Evolutionary conservation across 2,888 invertebrate genomes (phyloP).

Genomic region (Caenorhabditis zanzibari): DNA sequence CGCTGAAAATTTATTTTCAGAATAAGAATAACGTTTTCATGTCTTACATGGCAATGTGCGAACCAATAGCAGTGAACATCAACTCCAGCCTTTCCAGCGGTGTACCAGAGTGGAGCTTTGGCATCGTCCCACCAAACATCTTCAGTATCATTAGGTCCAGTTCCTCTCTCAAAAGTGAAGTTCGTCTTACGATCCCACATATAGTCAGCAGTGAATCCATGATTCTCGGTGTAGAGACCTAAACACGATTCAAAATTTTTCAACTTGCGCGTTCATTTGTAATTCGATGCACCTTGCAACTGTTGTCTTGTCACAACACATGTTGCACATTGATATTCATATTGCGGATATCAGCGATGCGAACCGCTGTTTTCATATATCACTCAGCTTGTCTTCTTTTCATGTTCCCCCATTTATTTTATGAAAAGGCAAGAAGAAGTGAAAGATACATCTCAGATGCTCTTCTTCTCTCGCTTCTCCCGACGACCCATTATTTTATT

Average conservation of each 20-base stretch:
- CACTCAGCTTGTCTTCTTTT: conserved; percentile 41
- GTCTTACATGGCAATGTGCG: conserved; percentile 80
- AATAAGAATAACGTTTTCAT: background rate
- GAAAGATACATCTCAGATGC: conserved; percentile 23
- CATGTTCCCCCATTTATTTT: conserved; percentile 61
- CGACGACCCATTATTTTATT: conserved; percentile 61
- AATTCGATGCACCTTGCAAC: conserved; percentile 63
- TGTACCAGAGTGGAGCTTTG: conserved; percentile 83
- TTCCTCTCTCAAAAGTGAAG: conserved; percentile 78
- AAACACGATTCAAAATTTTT: conserved; percentile 56
- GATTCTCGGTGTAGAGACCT: conserved; percentile 83
- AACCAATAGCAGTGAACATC: conserved; percentile 83
- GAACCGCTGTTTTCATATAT: conserved; percentile 62
- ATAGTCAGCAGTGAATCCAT: conserved; percentile 83
- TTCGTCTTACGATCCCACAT: conserved; percentile 81
- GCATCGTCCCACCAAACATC: conserved; percentile 80
- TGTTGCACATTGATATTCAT: conserved; percentile 57
- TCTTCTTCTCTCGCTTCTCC: conserved; percentile 26
- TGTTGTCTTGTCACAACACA: conserved; percentile 64
- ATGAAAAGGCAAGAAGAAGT: conserved; percentile 21
- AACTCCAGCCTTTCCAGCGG: conserved; percentile 81
- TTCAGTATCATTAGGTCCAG: conserved; percentile 78
- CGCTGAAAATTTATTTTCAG: conserved; percentile 66
- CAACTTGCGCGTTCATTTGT: conserved; percentile 41
- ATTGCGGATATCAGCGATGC: conserved; percentile 26